These are phyloP conservation scores for Germaria angustata DNA, from an alignment of 2,888 invertebrate genomes.

Conservation along the genomic window DNA sequence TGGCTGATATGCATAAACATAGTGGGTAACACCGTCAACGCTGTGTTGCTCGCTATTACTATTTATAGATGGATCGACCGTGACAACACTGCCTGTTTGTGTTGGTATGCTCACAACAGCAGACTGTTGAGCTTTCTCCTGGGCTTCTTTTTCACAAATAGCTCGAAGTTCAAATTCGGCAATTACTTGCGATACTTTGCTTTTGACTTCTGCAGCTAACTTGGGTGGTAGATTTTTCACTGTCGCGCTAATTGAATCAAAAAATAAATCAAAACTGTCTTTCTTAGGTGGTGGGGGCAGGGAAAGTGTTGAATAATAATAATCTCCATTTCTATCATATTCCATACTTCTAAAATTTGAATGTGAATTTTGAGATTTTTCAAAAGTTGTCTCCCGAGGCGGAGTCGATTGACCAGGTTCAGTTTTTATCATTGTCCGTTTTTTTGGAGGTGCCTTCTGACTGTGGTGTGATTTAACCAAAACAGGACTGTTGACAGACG, in stretches of 20 bases:
- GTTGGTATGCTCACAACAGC: constrained; percentile 25
- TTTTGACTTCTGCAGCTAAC: constrained; percentile 74
- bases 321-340: constrained; percentile 64
- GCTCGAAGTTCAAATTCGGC: constrained; percentile 74
- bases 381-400: not conserved
- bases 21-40: constrained; percentile 53
- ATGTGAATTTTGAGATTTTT: not conserved
- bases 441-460: not conserved
- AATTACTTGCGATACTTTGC: constrained; percentile 73
- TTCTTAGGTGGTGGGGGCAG: constrained; percentile 32
- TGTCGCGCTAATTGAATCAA: constrained; percentile 74
- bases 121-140: constrained; percentile 37
- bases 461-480: not conserved
- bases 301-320: constrained; percentile 60
- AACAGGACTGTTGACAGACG: not conserved
- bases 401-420: not conserved
- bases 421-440: constrained; percentile 7
- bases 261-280: constrained; percentile 70
- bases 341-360: constrained; percentile 50
- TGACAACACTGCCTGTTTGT: constrained; percentile 16
- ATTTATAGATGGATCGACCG: constrained; percentile 12
- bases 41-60: constrained; percentile 27
- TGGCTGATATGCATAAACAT: constrained; percentile 66
- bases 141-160: constrained; percentile 72
- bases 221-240: constrained; percentile 73